Base-by-base conservation (phyloP, 1,140 invertebrate species). In the Lucilia cuprina region DNA sequence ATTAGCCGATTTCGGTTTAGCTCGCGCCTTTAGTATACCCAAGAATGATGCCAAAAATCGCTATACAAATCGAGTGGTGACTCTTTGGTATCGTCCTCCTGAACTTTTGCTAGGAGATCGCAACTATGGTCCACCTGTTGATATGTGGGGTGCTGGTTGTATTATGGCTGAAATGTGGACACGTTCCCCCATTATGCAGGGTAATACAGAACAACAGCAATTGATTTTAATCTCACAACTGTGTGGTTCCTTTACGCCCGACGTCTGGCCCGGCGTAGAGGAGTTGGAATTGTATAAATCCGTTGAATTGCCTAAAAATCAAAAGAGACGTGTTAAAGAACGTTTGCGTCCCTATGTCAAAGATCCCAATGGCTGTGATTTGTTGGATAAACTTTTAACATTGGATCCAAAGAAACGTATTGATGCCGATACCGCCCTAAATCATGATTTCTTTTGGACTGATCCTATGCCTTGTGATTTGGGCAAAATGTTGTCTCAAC, bases 151-250 rank as follows among this genome's bases (percentile, higher is more conserved):
- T 13, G 98, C 97, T 35, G 99, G 98, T 0, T 99, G 98, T 89
- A 99, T 99, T 70, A 99, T 99, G 98, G 98, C 98, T 0, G 98
- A 99, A 92, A 98, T 99, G 97, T 99, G 98, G 98, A 99, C 98
- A 0, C 92, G 98, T 47, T 95, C 95, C 25, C 95, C 95, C 0
- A 96, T 96, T 83, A 96, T 96, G 95, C 95, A 98, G 93, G 99
- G 99, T 1, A 96, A 95, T 85, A 98, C 97, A 12, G 98, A 99
- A 89, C 98, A 99, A 87, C 96, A 99, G 88, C 99, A 99, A 88
- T 91, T 99, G 0, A 97, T 96, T 13, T 93, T 99, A 13, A 99
- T 99, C 84, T 97, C 96, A 0, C 98, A 99, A 89, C 92, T 99
- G 12, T 99, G 98, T 92, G 99, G 99, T 0, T 98, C 97, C 0